Base-by-base conservation (phyloP, 35 echinoderm and acorn worm species). In the Apostichopus californicus region DNA sequence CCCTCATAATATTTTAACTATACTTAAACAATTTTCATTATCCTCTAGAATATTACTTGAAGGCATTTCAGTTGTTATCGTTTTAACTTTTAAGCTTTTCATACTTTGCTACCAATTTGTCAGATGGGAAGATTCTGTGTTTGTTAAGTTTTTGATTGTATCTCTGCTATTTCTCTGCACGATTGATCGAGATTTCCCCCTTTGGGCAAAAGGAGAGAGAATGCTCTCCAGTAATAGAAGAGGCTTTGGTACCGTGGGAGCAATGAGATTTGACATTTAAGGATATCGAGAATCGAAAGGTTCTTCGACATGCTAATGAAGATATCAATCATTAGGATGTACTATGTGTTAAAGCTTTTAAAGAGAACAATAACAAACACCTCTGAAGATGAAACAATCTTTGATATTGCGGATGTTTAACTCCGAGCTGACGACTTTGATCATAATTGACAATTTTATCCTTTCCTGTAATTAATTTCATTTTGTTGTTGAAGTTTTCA, bases 71-170 rank as follows among this genome's bases (percentile, higher is more conserved):
- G 8, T 83, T 14, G 55, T 13, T 10, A 83, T 10, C 53, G n/a
- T 83, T 53, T 83, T 46, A 46, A 46, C 34, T 46, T 46, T 46
- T 17, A 5, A 55, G 15, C 80, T 83, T 15, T 55, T 83, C 12
- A 34, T 53, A 18, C 52, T 13, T 17, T 46, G 6, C 55, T 83
- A 56, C 20, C 80, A 68, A 83, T 56, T 83, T 83, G 14, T 18
- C n/a, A 53, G 53, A 83, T 83, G 34, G 80, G 34, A 15, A 83
- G 80, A 55, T 83, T 83, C 17, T 56, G 80, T 55, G 1, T 83
- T 83, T 57, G 80, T 57, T 13, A 83, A 83, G 80, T 54, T 83
- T 83, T 83, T 83, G 80, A 83, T 83, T 56, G 55, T 83, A 55
- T 83, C 55, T 13, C 17, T 55, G 52, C 8, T 12, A 55, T 83